A percentile compares a stretch with the other conserved stretches of the same genome.
Conservation (phyloP, 1,140 invertebrate species). For the Hermatobates lingyangjiaoensis region DNA sequence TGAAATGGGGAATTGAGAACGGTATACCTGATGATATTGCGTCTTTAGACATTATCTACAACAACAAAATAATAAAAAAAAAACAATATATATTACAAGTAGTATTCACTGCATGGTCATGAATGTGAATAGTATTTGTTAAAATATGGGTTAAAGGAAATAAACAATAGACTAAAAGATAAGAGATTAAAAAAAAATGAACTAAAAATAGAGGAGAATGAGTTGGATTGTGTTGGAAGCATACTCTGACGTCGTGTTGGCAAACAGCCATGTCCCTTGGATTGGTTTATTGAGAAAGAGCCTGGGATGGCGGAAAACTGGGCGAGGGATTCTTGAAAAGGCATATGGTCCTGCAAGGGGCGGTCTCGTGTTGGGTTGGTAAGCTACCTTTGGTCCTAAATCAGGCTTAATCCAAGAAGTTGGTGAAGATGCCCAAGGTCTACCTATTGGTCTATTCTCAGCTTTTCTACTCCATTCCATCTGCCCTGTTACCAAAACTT, state of each 20-base stretch:
- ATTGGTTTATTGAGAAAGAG: conserved; percentile 55
- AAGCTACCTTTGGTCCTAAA: conserved; percentile 28
- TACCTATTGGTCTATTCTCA: conserved; percentile 25
- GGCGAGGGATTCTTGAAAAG: conserved; percentile 65
- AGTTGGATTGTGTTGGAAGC: conserved; percentile 20
- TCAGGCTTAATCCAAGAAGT: conserved; percentile 34
- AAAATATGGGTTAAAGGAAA: too few species aligned
- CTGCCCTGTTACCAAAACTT: background rate
- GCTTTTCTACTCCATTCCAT: conserved; percentile 23
- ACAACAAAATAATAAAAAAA: too few species aligned
- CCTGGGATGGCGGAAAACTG: conserved; percentile 56
- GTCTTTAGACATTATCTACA: too few species aligned
- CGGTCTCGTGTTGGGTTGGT: conserved; percentile 46
- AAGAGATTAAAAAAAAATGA: background rate
- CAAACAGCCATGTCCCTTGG: conserved; percentile 54
- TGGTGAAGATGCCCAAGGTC: conserved; percentile 29
- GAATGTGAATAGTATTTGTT: too few species aligned
- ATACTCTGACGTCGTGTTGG: conserved; percentile 60
- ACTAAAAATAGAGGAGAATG: conserved; percentile 6
- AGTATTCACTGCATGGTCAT: too few species aligned
- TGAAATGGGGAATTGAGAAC: too few species aligned
- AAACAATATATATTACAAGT: too few species aligned
- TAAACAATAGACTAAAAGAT: too few species aligned
- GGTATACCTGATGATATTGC: too few species aligned
- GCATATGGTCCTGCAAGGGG: conserved; percentile 74